phyloP scores from a whole-genome alignment of 2,888 invertebrate genomes.

The Neoascia interrupta region DNA sequence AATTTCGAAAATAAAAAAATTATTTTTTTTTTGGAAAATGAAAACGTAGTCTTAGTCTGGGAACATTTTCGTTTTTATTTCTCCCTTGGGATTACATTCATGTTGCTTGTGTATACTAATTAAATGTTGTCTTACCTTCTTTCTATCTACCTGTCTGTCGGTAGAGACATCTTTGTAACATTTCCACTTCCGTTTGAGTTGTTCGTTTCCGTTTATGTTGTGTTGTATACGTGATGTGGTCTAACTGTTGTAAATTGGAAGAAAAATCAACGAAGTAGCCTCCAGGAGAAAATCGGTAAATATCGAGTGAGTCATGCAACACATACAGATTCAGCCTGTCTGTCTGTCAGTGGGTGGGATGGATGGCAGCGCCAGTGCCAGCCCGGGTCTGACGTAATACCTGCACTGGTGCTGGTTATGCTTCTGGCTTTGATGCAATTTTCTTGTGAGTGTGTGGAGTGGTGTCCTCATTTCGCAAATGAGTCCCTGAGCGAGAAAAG shows the following conservation, averaged over 20 bases:
- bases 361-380: constrained; percentile 18
- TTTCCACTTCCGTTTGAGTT: constrained; percentile 33
- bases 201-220: constrained; percentile 19
- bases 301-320: constrained; percentile 48
- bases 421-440: constrained; percentile 46
- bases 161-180: constrained; percentile 26
- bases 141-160: background rate
- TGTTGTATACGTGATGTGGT: constrained; percentile 39
- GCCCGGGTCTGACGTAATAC: constrained; percentile 62
- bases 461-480: constrained; percentile 56
- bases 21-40: no score
- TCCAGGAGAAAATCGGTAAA: constrained; percentile 5
- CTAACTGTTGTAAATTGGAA: background rate
- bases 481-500: constrained; percentile 52
- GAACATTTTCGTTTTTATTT: constrained; percentile 12
- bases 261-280: background rate
- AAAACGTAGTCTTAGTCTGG: no score
- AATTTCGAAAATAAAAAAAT: constrained; percentile 29
- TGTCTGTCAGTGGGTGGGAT: constrained; percentile 47
- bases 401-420: constrained; percentile 19
- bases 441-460: constrained; percentile 14
- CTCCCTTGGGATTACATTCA: constrained; percentile 17
- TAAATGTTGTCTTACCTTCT: constrained; percentile 33
- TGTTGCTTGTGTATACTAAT: constrained; percentile 13
- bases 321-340: constrained; percentile 26